A percentile compares a stretch with the other conserved stretches of the same genome.
These are phyloP conservation scores for Hoplostethus mediterraneus DNA, from an alignment of 2,797 vertebrate genomes.

Conservation along the genomic window DNA sequence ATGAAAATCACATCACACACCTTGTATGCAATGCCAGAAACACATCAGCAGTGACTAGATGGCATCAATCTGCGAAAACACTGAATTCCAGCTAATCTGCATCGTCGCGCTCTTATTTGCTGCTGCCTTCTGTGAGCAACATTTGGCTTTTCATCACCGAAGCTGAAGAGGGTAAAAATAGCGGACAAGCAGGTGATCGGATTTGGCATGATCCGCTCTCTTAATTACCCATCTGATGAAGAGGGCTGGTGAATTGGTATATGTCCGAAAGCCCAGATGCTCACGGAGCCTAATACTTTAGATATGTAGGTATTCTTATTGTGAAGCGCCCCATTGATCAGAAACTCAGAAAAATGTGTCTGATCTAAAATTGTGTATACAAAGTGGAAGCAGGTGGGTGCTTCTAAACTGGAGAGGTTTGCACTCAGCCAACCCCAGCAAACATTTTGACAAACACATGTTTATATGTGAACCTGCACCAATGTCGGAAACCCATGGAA, in stretches of 20 bases:
- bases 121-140: neutral
- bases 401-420: neutral
- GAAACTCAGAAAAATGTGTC: constrained; percentile 3
- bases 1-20: neutral
- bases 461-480: neutral
- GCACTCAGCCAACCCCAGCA: neutral
- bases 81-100: neutral
- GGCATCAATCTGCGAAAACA: neutral
- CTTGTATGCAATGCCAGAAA: neutral
- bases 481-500: neutral
- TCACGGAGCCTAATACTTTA: neutral
- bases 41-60: neutral
- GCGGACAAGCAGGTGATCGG: constrained; percentile 15
- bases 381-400: constrained; percentile 40
- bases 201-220: constrained; percentile 9
- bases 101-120: neutral
- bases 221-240: constrained; percentile 23
- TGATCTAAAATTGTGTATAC: constrained; percentile 11
- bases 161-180: constrained; percentile 9
- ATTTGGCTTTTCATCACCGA: neutral
- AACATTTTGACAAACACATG: neutral
- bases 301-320: neutral
- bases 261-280: neutral
- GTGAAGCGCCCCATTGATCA: constrained; percentile 5
- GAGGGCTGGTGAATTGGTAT: neutral